phyloP scores from a whole-genome alignment of 1,140 invertebrate genomes.

The Yoshiicerus persimilis region DNA sequence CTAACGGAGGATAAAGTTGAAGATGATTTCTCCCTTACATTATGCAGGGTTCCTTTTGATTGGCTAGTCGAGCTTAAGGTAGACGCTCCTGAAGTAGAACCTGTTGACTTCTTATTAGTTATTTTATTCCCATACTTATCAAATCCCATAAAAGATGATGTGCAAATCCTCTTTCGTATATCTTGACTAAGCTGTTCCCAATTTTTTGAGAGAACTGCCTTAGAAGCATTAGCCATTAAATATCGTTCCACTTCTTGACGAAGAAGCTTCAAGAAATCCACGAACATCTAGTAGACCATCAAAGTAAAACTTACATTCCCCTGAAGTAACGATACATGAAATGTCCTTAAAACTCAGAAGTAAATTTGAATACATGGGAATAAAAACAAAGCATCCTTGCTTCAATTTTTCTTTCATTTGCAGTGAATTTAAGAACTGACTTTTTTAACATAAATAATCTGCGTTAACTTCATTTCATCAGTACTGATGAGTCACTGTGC shows the following conservation, averaged over 20 bases:
- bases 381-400: too few species aligned
- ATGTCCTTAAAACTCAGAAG: too few species aligned
- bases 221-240: slow-evolving; percentile 41
- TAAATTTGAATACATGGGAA: too few species aligned
- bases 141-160: slow-evolving; percentile 43
- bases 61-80: neutral
- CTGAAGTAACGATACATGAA: neutral
- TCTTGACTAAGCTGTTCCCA: slow-evolving; percentile 46
- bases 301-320: neutral
- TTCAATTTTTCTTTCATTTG: too few species aligned
- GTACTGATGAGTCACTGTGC: too few species aligned
- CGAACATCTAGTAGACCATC: slow-evolving; percentile 44
- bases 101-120: neutral
- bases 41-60: neutral
- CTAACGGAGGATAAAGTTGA: neutral
- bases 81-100: neutral
- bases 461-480: too few species aligned
- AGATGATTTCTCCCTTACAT: neutral
- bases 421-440: too few species aligned
- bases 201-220: slow-evolving; percentile 44
- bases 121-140: slow-evolving; percentile 48
- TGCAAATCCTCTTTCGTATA: slow-evolving; percentile 40
- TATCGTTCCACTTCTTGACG: slow-evolving; percentile 51
- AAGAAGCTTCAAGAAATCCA: slow-evolving; percentile 51
- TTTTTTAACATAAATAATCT: too few species aligned